Base-by-base conservation (phyloP, 2,888 invertebrate species). In the Pharmacophagus antenor region DNA sequence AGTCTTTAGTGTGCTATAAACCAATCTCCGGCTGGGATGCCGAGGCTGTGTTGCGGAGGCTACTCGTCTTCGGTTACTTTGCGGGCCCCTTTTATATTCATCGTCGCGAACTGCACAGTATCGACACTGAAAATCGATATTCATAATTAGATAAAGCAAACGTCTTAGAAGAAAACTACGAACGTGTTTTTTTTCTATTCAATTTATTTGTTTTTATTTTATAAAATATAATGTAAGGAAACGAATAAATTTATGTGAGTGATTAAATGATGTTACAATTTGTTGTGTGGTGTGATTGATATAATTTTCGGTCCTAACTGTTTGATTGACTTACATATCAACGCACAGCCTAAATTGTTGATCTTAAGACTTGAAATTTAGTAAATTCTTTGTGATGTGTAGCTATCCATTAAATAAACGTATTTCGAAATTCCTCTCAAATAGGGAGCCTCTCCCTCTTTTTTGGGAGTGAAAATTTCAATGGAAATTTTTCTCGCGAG, bases 91-190 rank as follows among this genome's bases (percentile, higher is more conserved):
- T 88, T 81, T 89, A 89, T 89, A 90, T 73, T 73, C 73, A 75
- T 63, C 71, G 64, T 66, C 65, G 68, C 68, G 84, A 82, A 82
- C 88, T 87, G 84, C 51, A 37, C 63, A 66, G 64, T 70, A 73
- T 72, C 85, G 87, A 82, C 79, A 77, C 67, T 65, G 67, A 77
- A 80, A 84, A 88, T 89, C 90, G 77, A 90, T 89, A 86, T 84
- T 82, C 82, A 85, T 89, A 90, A 90, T 89, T 77, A 83, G 84
- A 90, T 90, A 85, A 80, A 84, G 73, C 63, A 68, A 61, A 62
- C 58, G 73, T 80, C 76, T 82, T 81, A 85, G 84, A 86, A 78
- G 82, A 20, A 22, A 49, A 44, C 23, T 44, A 27, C 42, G 7
- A 44, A 10, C 23, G 23, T 47, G 15, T 47, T 31, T 44, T 21